phyloP scores from a whole-genome alignment of 2,797 vertebrate species.

The Parauchenoglanis punctatus region DNA sequence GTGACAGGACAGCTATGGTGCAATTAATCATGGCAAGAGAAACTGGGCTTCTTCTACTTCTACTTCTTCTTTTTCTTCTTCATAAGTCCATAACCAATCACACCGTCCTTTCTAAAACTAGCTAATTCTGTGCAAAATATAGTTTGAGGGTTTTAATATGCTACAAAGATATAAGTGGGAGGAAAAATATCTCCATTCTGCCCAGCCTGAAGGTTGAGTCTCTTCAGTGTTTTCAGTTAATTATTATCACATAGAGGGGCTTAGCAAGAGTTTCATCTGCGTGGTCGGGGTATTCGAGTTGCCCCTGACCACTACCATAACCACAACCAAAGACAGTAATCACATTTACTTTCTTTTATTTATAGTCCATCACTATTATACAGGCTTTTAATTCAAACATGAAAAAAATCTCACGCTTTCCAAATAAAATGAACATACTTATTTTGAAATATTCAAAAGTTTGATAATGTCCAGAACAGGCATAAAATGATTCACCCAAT shows the following conservation, averaged over 20 bases:
- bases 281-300: neutral
- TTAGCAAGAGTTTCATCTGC: neutral
- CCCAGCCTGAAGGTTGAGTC: conserved; percentile 45
- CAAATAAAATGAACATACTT: neutral
- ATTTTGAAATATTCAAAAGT: neutral
- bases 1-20: conserved; percentile 98
- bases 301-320: neutral
- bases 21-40: conserved; percentile 96
- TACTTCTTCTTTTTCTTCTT: conserved; percentile 72
- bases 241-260: neutral
- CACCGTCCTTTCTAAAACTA: conserved; percentile 67
- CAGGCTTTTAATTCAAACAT: neutral
- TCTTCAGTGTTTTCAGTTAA: conserved; percentile 56
- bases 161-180: conserved; percentile 60
- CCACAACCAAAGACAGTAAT: neutral
- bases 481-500: too few relatives aligned
- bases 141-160: conserved; percentile 68
- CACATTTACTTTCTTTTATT: neutral
- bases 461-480: neutral
- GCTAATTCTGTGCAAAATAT: conserved; percentile 74
- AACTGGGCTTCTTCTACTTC: conserved; percentile 82
- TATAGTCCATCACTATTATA: neutral
- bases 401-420: too few relatives aligned
- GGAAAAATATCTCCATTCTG: conserved; percentile 33
- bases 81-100: conserved; percentile 67